Base-by-base conservation (phyloP, 1,140 invertebrate genomes). In the Temnothorax longispinosus region DNA sequence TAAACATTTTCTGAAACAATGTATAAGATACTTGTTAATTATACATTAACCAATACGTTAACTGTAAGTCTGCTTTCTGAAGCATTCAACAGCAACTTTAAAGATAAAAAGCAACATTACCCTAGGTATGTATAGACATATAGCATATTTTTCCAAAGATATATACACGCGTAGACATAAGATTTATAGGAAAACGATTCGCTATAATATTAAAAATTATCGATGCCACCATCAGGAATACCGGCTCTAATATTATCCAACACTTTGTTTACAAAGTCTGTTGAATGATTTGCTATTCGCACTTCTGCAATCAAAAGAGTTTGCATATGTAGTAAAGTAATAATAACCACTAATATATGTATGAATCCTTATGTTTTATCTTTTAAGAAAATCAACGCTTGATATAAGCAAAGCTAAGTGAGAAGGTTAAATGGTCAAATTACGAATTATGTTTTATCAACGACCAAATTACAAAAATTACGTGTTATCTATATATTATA, bases 251-350 rank as follows among this genome's bases (percentile, higher is more conserved):
- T 96, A 94, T 97, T 98, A 27, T 98, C 97, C 91, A 98, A 95
- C n/a, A 98, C 96, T 93, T 96, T 97, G 94, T 98, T 98, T 1
- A 98, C 98, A 96, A 97, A 98, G 84, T 98, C 98, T 15, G 98
- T 98, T 21, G 98, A 97, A 88, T 97, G 96, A 69, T 97, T 98
- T 81, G 98, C 98, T 93, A 98, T 97, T 95, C 96, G 96, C 60
- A 97, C 94, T 94, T 97, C 98, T 98, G 96, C 81, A 96, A 96
- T 35, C 89, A 92, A 81, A 91, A 80, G 27, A 27, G 7, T 82
- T 58, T 35, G 7, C 5, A 56, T 3, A 35, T n/a, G n/a, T 65
- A 10, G 71, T 44, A 87, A 87, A 87, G 4, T 80, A 47, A 67
- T 32, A 56, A 50, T 52, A 7, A 80, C 58, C 13, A 69, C 2